These are phyloP conservation scores for Panurus biarmicus DNA, from an alignment of 2,113 vertebrate species.

Conservation along the genomic window DNA sequence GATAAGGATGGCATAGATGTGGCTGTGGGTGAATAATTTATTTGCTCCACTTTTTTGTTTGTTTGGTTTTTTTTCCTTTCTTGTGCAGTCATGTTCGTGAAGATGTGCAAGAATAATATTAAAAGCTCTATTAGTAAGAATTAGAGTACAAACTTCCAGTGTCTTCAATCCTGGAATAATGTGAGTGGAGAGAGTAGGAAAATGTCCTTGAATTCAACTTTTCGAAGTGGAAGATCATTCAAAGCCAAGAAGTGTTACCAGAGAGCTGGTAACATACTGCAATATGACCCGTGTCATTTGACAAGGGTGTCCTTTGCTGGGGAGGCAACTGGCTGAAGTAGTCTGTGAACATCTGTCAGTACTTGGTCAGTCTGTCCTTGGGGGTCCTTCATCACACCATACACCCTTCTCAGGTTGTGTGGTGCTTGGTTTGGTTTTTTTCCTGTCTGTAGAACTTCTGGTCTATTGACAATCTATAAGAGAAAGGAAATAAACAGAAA, in stretches of 20 bases:
- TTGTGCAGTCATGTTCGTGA: neutral
- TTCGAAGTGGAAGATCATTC: neutral
- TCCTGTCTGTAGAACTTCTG: neutral
- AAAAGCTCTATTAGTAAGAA: neutral
- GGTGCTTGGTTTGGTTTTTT: fast-evolving
- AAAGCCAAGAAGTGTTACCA: neutral
- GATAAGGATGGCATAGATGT: neutral
- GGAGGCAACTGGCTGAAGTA: neutral
- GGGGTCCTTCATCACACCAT: neutral
- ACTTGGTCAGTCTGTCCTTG: neutral
- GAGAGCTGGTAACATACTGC: neutral
- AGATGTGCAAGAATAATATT: neutral
- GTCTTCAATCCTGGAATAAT: neutral
- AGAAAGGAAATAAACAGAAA: neutral
- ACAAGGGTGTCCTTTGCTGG: neutral
- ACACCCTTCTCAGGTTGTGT: neutral
- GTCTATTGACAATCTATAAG: neutral
- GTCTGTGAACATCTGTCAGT: neutral
- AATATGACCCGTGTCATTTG: neutral
- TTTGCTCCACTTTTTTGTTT: neutral
- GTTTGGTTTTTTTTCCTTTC: neutral
- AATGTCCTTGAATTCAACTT: neutral
- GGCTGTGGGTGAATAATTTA: neutral
- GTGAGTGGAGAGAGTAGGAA: neutral
- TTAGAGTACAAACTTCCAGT: neutral